phyloP scores from a whole-genome alignment of 2,888 invertebrate genomes.

The Mamestra brassicae region DNA sequence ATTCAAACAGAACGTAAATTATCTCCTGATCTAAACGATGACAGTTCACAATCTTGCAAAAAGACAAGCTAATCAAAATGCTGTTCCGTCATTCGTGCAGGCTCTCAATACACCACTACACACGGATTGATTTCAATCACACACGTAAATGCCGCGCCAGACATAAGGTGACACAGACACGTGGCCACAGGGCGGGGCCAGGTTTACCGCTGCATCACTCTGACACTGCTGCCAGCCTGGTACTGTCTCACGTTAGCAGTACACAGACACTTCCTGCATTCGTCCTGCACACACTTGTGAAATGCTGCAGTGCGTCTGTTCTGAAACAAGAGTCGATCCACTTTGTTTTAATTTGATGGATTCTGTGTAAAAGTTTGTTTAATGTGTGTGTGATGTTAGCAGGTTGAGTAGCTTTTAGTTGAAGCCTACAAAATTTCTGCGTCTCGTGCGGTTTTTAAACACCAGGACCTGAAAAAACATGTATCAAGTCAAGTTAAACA shows the following conservation, averaged over 20 bases:
- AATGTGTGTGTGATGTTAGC: neutral
- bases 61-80: neutral
- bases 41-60: neutral
- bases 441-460: neutral
- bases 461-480: neutral
- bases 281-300: conserved; percentile 44
- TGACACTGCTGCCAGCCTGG: conserved; percentile 12
- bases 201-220: conserved; percentile 45
- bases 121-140: conserved; percentile 14
- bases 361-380: conserved; percentile 7
- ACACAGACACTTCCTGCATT: conserved; percentile 50
- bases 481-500: neutral
- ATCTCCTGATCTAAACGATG: neutral
- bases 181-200: conserved; percentile 43
- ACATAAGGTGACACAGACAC: conserved; percentile 22
- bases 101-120: neutral
- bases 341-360: neutral
- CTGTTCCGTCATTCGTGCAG: neutral
- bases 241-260: conserved; percentile 37
- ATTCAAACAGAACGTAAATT: neutral
- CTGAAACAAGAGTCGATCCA: neutral
- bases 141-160: conserved; percentile 19
- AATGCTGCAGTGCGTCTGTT: conserved; percentile 48
- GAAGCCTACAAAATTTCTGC: neutral
- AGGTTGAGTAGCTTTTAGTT: neutral